Evolutionary conservation across 2,888 invertebrate genomes (phyloP).

Genomic region (Tachina grossa): DNA sequence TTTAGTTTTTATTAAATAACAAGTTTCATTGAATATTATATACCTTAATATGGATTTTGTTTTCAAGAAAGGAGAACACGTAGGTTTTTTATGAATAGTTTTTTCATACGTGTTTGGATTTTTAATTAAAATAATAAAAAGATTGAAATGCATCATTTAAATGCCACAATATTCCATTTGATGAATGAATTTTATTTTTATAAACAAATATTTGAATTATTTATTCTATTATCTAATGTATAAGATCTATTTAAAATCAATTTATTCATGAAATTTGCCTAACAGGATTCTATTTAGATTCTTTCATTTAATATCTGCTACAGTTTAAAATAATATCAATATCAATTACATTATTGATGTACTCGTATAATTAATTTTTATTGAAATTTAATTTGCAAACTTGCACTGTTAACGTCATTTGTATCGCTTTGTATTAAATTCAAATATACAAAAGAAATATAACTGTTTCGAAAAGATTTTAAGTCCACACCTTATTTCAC

Average conservation of each 20-base stretch:
- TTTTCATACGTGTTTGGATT: slow-evolving; percentile 61
- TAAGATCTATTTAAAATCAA: slow-evolving; percentile 25
- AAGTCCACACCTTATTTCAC: too few species aligned
- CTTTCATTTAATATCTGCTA: not conserved
- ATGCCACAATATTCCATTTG: slow-evolving; percentile 40
- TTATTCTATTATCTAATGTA: slow-evolving; percentile 17
- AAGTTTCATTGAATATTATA: slow-evolving; percentile 55
- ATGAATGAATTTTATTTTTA: slow-evolving; percentile 60
- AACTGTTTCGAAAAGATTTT: too few species aligned
- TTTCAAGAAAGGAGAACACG: slow-evolving; percentile 48
- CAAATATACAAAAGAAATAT: too few species aligned
- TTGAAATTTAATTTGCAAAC: too few species aligned
- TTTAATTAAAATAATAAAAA: slow-evolving; percentile 15
- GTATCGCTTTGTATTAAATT: too few species aligned
- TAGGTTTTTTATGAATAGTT: slow-evolving; percentile 16
- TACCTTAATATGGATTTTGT: slow-evolving; percentile 45
- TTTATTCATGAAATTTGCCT: not conserved
- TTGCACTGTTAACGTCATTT: too few species aligned
- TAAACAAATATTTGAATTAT: slow-evolving; percentile 25
- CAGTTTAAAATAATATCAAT: too few species aligned
- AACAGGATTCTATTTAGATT: slow-evolving; percentile 39
- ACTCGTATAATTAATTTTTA: too few species aligned
- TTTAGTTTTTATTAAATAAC: slow-evolving; percentile 59
- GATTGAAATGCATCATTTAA: slow-evolving; percentile 32
- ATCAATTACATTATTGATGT: too few species aligned